These are phyloP conservation scores for Cotesia glomerata DNA, from an alignment of 1,140 invertebrate genomes.

Conservation along the genomic window DNA sequence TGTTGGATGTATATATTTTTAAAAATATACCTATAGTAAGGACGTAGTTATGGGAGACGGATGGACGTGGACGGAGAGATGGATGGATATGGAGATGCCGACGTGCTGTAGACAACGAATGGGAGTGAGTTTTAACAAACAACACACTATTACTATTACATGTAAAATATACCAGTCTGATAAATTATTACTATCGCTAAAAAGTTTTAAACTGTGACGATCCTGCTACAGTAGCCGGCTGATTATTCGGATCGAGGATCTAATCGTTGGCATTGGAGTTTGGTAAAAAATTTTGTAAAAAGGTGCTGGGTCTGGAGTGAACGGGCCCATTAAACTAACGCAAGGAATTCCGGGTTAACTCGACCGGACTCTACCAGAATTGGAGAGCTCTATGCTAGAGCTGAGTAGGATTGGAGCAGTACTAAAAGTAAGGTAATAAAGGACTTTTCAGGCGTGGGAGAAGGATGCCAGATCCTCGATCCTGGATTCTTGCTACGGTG, in stretches of 20 bases:
- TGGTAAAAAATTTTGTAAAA: constrained; percentile 39
- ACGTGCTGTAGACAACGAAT: neutral
- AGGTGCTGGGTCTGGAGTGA: constrained; percentile 32
- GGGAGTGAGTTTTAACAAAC: neutral
- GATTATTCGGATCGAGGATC: constrained; percentile 30
- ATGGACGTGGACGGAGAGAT: constrained; percentile 11
- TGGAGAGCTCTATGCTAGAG: no score
- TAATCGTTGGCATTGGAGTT: constrained; percentile 10
- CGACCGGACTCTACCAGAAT: no score
- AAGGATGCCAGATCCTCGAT: no score
- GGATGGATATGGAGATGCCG: neutral
- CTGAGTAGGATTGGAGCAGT: no score
- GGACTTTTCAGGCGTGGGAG: no score
- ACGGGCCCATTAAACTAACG: constrained; percentile 35
- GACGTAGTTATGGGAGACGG: neutral
- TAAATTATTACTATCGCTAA: constrained; percentile 47
- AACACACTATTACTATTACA: neutral
- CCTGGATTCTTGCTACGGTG: no score
- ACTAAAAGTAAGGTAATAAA: no score
- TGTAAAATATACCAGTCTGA: constrained; percentile 24
- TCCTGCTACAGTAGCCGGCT: constrained; percentile 42
- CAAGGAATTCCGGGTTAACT: constrained; percentile 35
- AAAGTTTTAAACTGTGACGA: constrained; percentile 38
- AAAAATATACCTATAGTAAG: neutral
- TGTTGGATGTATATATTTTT: no score